Evolutionary conservation across 2,113 vertebrate genomes (phyloP).

Genomic region (Podilymbus podiceps): DNA sequence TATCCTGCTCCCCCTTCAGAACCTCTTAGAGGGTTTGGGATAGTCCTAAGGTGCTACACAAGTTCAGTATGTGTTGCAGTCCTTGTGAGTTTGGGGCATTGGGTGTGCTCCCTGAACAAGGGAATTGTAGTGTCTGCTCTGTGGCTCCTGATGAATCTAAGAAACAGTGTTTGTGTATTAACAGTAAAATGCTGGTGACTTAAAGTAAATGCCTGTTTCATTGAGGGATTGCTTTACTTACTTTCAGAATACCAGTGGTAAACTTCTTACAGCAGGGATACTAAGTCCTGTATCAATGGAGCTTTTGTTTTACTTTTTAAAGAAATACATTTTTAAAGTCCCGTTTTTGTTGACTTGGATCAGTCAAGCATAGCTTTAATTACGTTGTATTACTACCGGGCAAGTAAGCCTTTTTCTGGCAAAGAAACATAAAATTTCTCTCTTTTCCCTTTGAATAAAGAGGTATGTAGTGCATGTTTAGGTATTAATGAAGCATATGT

Average conservation of each 20-base stretch:
- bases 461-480: neutral
- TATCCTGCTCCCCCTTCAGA: neutral
- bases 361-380: neutral
- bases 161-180: neutral
- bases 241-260: neutral
- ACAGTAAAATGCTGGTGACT: neutral
- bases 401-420: neutral
- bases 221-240: neutral
- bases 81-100: neutral
- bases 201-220: neutral
- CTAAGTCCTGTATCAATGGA: neutral
- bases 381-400: neutral
- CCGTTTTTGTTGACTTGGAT: neutral
- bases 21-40: neutral
- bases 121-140: neutral
- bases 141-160: neutral
- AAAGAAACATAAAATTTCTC: neutral
- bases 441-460: neutral
- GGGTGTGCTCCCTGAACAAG: neutral
- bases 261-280: neutral
- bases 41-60: neutral
- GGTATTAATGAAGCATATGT: neutral
- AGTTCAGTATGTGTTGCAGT: neutral
- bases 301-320: neutral
- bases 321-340: neutral